These are phyloP conservation scores for Anthophora plumipes DNA, from an alignment of 2,888 invertebrate genomes.

Conservation along the genomic window DNA sequence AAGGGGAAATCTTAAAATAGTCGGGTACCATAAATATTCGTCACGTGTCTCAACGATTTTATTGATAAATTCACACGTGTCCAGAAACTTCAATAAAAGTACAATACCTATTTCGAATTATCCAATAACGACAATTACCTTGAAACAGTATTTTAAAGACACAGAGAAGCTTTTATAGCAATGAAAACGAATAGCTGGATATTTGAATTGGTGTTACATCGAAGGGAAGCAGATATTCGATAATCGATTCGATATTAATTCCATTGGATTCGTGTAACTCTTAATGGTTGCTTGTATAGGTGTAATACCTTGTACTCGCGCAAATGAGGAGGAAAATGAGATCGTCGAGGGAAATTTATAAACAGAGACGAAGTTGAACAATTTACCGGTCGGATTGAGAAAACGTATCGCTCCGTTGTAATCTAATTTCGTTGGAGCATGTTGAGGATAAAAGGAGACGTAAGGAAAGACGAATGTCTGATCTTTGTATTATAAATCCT, in stretches of 20 bases:
- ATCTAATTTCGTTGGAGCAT: background rate
- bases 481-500: conserved; percentile 13
- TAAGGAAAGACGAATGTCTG: background rate
- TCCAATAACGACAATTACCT: background rate
- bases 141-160: background rate
- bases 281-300: background rate
- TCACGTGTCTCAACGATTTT: conserved; percentile 13
- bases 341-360: background rate
- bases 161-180: background rate
- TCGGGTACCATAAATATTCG: conserved; percentile 44
- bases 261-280: background rate
- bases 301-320: background rate
- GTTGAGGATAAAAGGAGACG: background rate
- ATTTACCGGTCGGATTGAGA: background rate
- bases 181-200: background rate
- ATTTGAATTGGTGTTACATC: background rate
- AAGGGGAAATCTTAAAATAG: conserved; percentile 39
- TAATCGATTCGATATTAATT: conserved; percentile 13
- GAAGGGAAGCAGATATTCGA: background rate
- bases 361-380: conserved; percentile 2
- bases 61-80: background rate
- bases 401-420: background rate
- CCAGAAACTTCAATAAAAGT: background rate
- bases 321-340: background rate
- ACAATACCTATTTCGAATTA: background rate